Conservation (phyloP, 2,797 vertebrate genomes). For the Sebastes jordani region DNA sequence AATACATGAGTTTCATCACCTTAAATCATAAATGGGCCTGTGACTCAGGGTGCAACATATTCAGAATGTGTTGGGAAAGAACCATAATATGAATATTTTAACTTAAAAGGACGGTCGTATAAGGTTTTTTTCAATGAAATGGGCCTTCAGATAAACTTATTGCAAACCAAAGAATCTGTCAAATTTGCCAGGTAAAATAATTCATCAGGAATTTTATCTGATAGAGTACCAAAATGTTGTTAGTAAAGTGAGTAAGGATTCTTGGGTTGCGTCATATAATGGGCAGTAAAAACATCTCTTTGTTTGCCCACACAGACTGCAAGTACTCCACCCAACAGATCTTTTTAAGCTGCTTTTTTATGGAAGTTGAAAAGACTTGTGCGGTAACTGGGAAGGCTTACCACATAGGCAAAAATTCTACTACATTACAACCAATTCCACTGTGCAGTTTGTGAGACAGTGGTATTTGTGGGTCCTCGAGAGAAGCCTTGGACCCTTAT, state of each 20-base stretch:
- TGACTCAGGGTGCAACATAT: neutral
- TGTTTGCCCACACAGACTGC: neutral
- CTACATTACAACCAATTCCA: neutral
- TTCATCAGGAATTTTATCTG: neutral
- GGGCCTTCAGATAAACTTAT: neutral
- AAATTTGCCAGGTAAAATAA: neutral
- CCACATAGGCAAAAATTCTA: neutral
- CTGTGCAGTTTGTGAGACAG: neutral
- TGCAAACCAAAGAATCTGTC: neutral
- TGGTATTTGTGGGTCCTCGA: neutral
- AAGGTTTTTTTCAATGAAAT: too few relatives aligned
- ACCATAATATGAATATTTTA: neutral
- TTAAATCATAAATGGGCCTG: neutral
- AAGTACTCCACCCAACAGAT: neutral
- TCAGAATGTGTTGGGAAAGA: neutral
- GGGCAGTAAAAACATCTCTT: neutral
- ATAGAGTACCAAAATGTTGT: neutral
- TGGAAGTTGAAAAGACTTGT: neutral
- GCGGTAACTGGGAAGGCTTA: neutral
- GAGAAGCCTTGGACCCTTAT: neutral
- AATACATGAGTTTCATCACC: neutral
- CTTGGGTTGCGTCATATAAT: neutral
- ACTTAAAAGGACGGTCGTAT: too few relatives aligned
- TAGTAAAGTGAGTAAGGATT: neutral
- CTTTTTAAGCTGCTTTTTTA: neutral